Conservation (phyloP, 2,888 invertebrate species). For the Ischnus inquisitorius region DNA sequence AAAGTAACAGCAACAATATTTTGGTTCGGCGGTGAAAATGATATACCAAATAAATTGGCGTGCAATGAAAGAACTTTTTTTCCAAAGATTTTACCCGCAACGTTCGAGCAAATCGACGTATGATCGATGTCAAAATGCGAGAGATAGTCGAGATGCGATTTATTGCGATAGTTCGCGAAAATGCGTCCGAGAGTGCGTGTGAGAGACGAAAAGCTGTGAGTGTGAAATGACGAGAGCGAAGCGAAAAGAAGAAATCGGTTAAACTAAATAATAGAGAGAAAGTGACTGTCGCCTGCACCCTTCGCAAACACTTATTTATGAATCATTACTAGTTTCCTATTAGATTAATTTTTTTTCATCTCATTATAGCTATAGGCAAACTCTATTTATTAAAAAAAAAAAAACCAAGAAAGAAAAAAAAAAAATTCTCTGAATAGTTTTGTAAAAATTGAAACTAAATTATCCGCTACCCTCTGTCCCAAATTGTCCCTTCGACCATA, state of each 20-base stretch:
- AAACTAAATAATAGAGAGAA: conserved; percentile 33
- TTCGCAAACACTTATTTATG: conserved; percentile 60
- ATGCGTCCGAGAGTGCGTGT: conserved; percentile 41
- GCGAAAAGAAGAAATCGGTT: background rate
- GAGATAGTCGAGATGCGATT: conserved; percentile 11
- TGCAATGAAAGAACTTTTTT: conserved; percentile 10
- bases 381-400: conserved; percentile 66
- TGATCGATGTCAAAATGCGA: conserved; percentile 21
- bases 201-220: conserved; percentile 2
- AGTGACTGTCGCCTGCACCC: conserved; percentile 59
- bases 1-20: background rate
- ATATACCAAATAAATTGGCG: conserved; percentile 18
- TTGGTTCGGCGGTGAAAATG: background rate
- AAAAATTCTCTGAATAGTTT: conserved; percentile 33
- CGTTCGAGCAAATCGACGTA: conserved; percentile 10
- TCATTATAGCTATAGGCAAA: conserved; percentile 53
- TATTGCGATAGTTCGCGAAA: no score
- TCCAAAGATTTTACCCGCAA: background rate
- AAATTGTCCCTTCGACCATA: conserved; percentile 1
- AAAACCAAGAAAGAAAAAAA: conserved; percentile 22
- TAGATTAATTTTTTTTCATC: conserved; percentile 44
- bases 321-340: conserved; percentile 50
- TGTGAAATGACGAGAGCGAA: conserved; percentile 28
- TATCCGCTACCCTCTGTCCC: conserved; percentile 9
- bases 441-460: conserved; percentile 14